Evolutionary conservation across 2,797 vertebrate genomes (phyloP).

Genomic region (Sciurus vulgaris): DNA sequence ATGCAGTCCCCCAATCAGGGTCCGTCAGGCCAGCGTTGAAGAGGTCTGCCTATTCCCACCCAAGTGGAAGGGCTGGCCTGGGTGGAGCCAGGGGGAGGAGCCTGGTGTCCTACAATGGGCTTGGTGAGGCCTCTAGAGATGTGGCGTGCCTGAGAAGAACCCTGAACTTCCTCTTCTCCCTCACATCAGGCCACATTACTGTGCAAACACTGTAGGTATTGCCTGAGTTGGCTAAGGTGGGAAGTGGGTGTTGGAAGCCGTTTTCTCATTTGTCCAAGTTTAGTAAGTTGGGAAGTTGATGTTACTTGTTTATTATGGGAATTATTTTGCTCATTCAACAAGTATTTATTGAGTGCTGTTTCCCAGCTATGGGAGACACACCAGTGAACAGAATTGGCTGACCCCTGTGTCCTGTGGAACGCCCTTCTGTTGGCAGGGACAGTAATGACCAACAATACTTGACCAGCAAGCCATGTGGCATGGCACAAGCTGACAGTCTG

Average conservation of each 20-base stretch:
- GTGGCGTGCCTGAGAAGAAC: too few species aligned
- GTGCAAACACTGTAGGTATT: neutral
- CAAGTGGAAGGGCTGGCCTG: neutral
- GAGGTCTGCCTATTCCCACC: neutral
- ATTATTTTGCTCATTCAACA: neutral
- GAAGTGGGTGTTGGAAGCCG: neutral
- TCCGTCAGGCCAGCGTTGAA: neutral
- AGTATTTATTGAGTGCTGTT: neutral
- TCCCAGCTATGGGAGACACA: neutral
- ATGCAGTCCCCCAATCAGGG: neutral
- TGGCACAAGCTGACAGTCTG: too few species aligned
- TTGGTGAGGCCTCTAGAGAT: neutral
- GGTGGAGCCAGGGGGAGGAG: neutral
- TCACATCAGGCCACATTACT: neutral
- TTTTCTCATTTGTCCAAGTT: neutral
- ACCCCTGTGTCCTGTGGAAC: rapidly evolving
- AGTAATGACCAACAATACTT: neutral
- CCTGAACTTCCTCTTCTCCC: neutral
- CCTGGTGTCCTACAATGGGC: neutral
- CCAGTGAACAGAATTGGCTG: neutral
- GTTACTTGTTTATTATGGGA: neutral
- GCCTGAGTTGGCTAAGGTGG: rapidly evolving
- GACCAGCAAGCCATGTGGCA: neutral
- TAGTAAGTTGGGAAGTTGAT: neutral
- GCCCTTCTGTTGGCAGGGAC: neutral